Percentiles rank a stretch among this genome's conserved stretches.
phyloP scores from a whole-genome alignment of 2,113 vertebrate genomes.

The Conger conger region DNA sequence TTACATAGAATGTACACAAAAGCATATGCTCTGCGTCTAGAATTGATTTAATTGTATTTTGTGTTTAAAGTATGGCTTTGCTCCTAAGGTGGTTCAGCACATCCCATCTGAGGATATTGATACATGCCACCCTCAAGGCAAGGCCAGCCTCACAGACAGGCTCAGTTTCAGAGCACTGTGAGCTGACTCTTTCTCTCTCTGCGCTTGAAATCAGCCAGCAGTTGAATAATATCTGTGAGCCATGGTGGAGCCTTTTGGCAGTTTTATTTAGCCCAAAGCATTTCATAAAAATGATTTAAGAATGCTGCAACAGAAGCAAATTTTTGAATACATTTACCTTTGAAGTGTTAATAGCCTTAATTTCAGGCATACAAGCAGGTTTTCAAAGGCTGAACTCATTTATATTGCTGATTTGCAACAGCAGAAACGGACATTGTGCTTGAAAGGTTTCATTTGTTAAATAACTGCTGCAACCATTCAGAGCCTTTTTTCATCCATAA shows the following conservation, averaged over 20 bases:
- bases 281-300: slow-evolving; percentile 39
- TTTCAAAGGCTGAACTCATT: background rate
- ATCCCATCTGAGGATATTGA: background rate
- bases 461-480: background rate
- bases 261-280: slow-evolving; percentile 42
- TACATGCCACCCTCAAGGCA: background rate
- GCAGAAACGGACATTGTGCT: background rate
- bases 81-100: background rate
- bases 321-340: background rate
- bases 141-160: background rate
- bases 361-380: background rate
- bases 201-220: slow-evolving; percentile 24
- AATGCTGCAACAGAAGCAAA: background rate
- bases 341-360: background rate
- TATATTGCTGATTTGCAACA: background rate
- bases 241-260: slow-evolving; percentile 47
- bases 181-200: slow-evolving; percentile 29
- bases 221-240: slow-evolving; percentile 40
- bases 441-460: background rate
- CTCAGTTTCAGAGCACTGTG: slow-evolving; percentile 22
- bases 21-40: background rate
- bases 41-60: background rate
- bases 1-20: background rate
- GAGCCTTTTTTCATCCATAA: background rate
- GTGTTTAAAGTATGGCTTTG: background rate